Base-by-base conservation (phyloP, 2,797 vertebrate genomes). In the Malacoctenus gilli region DNA sequence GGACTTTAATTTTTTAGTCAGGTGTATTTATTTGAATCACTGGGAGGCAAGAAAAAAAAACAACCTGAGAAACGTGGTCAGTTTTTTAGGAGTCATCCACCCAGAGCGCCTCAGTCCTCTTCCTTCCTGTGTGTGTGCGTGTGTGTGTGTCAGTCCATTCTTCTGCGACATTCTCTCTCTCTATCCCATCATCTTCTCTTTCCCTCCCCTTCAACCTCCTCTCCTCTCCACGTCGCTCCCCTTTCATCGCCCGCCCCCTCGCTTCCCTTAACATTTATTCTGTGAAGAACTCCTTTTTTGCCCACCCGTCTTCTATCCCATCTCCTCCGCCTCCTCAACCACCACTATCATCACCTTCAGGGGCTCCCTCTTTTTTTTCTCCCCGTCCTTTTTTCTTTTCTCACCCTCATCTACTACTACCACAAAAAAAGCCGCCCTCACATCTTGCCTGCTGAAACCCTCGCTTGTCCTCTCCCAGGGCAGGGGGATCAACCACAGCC, bases 401-500 rank as follows among this genome's bases (percentile, higher is more conserved):
- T 6, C 13, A 2, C 16, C 52, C 42, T 61, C 42, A 39, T 71
- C 65, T 72, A 73, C 68, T 70, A n/a, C n/a, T n/a, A n/a, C n/a
- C n/a, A n/a, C n/a, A n/a, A n/a, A n/a, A n/a, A n/a, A n/a, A n/a
- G n/a, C n/a, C n/a, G 61, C 16, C 19, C 64, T 75, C 73, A 81
- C 79, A 77, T 88, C 74, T 80, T 18, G 16, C 63, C 66, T 53
- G 62, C 71, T 76, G 70, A 75, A 84, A 82, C 68, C 57, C 82
- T 80, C 57, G 12, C 55, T 70, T 83, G 59, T 54, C 54, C 68
- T 79, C 67, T 85, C 81, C 66, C 79, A 66, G 77, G 82, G 76
- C 79, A 84, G 72, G 73, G 9, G 25, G 84, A 86, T 86, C 86
- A 83, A 79, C 77, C 76, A 74, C 73, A 85, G 80, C 78, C 77